Conservation (phyloP, 2,888 invertebrate species). For the Drosophila mimica region DNA sequence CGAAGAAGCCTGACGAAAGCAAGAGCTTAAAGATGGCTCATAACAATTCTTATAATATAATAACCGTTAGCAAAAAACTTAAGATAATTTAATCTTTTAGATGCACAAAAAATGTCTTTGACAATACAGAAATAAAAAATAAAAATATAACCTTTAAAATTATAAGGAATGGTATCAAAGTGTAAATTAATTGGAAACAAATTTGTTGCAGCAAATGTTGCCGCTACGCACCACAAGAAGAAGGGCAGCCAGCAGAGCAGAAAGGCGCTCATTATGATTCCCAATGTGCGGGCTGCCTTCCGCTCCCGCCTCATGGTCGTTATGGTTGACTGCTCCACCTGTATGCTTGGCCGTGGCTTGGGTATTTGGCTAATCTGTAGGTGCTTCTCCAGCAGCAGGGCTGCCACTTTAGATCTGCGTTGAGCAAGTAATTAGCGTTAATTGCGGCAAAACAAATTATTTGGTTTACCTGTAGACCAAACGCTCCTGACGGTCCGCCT, state of each 20-base stretch:
- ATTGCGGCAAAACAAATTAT: constrained; percentile 49
- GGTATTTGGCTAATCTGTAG: constrained; percentile 95
- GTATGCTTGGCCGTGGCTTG: constrained; percentile 89
- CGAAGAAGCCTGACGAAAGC: not conserved
- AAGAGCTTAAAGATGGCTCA: not conserved
- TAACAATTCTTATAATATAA: not conserved
- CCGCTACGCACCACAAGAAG: constrained; percentile 92
- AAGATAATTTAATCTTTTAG: not conserved
- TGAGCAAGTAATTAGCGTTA: constrained; percentile 53
- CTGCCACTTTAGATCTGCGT: constrained; percentile 93
- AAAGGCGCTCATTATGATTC: constrained; percentile 98
- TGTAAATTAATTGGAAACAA: constrained; percentile 6
- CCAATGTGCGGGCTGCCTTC: constrained; percentile 96
- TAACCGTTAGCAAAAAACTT: not conserved
- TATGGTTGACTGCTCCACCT: constrained; percentile 91
- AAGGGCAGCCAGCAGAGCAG: constrained; percentile 98
- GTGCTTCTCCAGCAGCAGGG: constrained; percentile 93
- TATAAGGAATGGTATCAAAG: not conserved
- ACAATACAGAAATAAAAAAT: not conserved
- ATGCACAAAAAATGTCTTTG: not conserved
- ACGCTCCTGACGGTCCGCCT: constrained; percentile 93
- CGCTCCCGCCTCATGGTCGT: constrained; percentile 95
- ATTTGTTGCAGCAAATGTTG: not conserved
- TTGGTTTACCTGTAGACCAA: constrained; percentile 91
- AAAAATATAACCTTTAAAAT: not conserved